A percentile compares a stretch with the other conserved stretches of the same genome.
phyloP scores from a whole-genome alignment of 2,888 invertebrate species.

The Microctonus hyperodae region DNA sequence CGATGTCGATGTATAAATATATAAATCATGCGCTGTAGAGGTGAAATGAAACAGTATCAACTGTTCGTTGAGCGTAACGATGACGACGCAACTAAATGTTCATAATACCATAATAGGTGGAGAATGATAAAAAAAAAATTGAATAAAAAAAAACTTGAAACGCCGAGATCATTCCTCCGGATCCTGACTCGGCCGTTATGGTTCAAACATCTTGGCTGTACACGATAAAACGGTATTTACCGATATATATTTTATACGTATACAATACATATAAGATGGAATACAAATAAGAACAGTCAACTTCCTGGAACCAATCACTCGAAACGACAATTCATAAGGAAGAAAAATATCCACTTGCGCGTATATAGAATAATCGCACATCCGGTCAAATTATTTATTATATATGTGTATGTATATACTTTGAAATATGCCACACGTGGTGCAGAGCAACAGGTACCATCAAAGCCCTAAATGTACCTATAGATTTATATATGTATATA shows the following conservation, averaged over 20 bases:
- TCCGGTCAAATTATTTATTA: conserved; percentile 36
- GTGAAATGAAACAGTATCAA: conserved; percentile 18
- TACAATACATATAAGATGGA: background rate
- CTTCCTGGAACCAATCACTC: conserved; percentile 54
- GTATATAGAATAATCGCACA: conserved; percentile 18
- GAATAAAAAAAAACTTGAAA: conserved; percentile 33
- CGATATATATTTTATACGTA: conserved; percentile 22
- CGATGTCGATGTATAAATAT: background rate
- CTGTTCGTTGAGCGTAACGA: conserved; percentile 46
- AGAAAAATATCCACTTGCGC: conserved; percentile 43
- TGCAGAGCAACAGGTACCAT: conserved; percentile 8
- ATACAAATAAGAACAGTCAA: conserved; percentile 40
- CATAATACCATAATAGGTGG: conserved; percentile 59
- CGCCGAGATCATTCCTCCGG: conserved; percentile 32
- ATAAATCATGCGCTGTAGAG: background rate
- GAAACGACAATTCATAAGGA: conserved; percentile 50
- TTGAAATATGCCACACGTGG: conserved; percentile 21
- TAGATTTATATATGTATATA: background rate
- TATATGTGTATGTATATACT: conserved; percentile 32
- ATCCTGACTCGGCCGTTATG: conserved; percentile 41
- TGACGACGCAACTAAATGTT: conserved; percentile 60
- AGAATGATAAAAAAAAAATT: conserved; percentile 38
- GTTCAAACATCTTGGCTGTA: conserved; percentile 45
- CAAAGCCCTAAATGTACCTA: background rate
- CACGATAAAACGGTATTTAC: conserved; percentile 41